Base-by-base conservation (phyloP, 1,140 invertebrate genomes). In the Epicauta chinensis region DNA sequence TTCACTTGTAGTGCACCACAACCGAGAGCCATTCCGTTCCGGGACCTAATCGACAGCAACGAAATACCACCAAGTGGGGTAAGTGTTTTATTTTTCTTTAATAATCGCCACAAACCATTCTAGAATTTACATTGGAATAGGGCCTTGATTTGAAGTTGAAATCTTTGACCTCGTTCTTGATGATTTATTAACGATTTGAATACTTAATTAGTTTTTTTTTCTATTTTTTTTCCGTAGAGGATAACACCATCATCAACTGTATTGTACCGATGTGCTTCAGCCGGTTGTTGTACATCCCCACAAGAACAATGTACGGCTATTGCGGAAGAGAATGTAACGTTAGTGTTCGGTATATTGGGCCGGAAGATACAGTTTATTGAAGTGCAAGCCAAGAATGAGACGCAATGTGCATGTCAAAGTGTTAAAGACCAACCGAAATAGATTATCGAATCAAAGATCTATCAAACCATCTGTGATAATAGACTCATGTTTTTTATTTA, bases 211-310 rank as follows among this genome's bases (percentile, higher is more conserved):
- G 23, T 23, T 31, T 11, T 44, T 11, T 5, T 31, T 31, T 41
- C 30, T 17, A 29, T 6, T 51, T 17, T 43, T 44, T 43, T 16
- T 43, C 43, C 43, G 16, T 14, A 31, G 38, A 13, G 29, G 5
- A 45, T 52, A 16, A 12, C n/a, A 0, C 50, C 50, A 12, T 12
- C 14, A 6, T 52, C 50, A 1, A 52, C 50, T 2, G 41, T 52
- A 6, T 35, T 52, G 7, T 34, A 52, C 14, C 36, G 41, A 2
- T 52, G 50, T 31, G 50, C 35, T 23, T 37, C 32, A 35, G 6
- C 50, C 13, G 50, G 50, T 12, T 52, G 41, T 30, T 52, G 50
- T 16, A 17, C 9, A 41, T 6, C 6, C 6, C 11, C 23, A 1
- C 23, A 39, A 5, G n/a, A 49, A 17, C 15, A 10, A n/a, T 49